Evolutionary conservation across 2,797 vertebrate genomes (phyloP).

Genomic region (Eurystomus glaucurus): DNA sequence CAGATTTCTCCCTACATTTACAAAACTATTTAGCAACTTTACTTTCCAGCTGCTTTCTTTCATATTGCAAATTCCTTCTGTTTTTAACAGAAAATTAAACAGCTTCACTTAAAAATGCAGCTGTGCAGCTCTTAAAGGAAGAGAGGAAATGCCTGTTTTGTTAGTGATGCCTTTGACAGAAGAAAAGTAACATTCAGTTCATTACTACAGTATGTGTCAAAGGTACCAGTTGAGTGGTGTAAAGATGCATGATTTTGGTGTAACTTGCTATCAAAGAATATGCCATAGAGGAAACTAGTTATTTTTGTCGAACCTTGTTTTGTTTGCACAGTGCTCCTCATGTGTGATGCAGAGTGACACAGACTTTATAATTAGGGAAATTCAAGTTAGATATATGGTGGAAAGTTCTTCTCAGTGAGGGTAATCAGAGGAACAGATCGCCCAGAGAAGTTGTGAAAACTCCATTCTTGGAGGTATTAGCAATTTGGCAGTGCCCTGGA

Average conservation of each 20-base stretch:
- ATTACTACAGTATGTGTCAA: neutral
- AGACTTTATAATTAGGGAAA: neutral
- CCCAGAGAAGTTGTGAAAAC: neutral
- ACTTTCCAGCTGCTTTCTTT: conserved; percentile 1
- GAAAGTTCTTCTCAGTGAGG: neutral
- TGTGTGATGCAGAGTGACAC: neutral
- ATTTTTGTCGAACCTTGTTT: neutral
- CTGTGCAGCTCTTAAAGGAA: neutral
- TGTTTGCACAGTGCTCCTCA: neutral
- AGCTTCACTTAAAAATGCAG: neutral
- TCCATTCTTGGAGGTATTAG: neutral
- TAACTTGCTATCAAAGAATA: neutral
- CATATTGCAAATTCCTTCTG: neutral
- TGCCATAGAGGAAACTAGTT: neutral
- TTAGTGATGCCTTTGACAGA: neutral
- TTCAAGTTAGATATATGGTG: neutral
- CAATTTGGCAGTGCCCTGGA: accelerated
- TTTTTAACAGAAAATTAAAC: neutral
- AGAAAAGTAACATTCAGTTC: neutral
- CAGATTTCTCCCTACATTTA: neutral
- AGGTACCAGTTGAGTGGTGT: neutral
- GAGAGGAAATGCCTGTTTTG: neutral
- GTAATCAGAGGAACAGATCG: neutral
- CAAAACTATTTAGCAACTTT: neutral
- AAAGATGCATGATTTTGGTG: neutral